Conservation (phyloP, 2,888 invertebrate genomes). For the Halocaridina rubra region DNA sequence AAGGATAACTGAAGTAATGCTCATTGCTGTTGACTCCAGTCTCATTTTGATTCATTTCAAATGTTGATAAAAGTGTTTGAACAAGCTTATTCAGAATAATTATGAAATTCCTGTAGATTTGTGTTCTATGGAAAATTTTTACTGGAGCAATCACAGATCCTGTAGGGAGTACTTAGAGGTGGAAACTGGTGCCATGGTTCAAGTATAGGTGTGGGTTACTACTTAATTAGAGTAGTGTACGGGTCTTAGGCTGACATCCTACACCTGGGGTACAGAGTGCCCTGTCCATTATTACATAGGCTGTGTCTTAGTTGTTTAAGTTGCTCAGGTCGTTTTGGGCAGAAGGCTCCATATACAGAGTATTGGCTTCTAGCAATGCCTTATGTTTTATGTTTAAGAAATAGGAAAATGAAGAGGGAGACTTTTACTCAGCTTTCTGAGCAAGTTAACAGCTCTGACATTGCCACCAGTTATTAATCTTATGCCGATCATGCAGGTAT, state of each 20-base stretch:
- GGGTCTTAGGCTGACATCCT: constrained; percentile 53
- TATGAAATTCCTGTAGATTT: too few species aligned
- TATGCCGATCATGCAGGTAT: constrained; percentile 53
- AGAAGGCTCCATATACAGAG: too few species aligned
- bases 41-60: too few species aligned
- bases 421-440: neutral
- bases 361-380: too few species aligned
- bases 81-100: too few species aligned
- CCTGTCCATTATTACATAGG: constrained; percentile 52
- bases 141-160: too few species aligned
- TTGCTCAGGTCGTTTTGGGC: too few species aligned
- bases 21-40: too few species aligned
- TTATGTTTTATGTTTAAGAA: too few species aligned
- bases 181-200: constrained; percentile 25
- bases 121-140: neutral
- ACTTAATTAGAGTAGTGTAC: constrained; percentile 54
- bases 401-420: too few species aligned
- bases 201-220: constrained; percentile 48
- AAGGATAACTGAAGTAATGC: constrained; percentile 12
- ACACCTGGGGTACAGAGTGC: constrained; percentile 48
- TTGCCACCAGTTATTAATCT: constrained; percentile 21
- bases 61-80: too few species aligned
- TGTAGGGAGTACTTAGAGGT: constrained; percentile 36
- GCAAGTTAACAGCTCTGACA: neutral
- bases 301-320: neutral